phyloP scores from a whole-genome alignment of 2,113 vertebrate genomes.

The Mustela lutreola region DNA sequence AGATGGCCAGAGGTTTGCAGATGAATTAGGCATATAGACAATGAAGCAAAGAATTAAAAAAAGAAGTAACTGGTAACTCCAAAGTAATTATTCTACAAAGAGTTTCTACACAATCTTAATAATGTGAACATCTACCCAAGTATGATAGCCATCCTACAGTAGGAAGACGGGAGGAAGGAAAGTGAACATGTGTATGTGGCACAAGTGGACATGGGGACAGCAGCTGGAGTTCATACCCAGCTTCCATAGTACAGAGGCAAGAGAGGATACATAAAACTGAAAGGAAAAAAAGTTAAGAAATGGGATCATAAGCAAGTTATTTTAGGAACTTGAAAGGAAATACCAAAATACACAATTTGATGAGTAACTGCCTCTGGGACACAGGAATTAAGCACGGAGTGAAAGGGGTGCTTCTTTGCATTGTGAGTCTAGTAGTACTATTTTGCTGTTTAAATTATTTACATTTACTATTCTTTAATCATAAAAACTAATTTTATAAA shows the following conservation, averaged over 20 bases:
- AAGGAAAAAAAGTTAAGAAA: background rate
- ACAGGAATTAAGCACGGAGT: background rate
- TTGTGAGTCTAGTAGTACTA: background rate
- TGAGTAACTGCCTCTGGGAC: background rate
- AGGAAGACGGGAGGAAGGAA: background rate
- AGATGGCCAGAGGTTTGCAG: background rate
- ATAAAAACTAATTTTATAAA: constrained; percentile 42
- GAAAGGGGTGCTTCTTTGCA: background rate
- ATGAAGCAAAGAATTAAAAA: constrained; percentile 11
- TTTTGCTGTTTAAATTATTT: constrained; percentile 44
- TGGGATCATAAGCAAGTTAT: background rate
- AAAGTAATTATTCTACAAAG: constrained; percentile 26
- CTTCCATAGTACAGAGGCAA: background rate
- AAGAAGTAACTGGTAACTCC: background rate
- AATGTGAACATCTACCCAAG: background rate
- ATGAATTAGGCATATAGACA: background rate
- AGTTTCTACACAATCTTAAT: background rate
- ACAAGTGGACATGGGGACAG: background rate
- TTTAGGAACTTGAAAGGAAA: background rate
- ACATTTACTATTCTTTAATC: background rate
- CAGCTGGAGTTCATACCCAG: background rate
- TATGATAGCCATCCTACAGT: background rate
- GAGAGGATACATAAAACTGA: background rate
- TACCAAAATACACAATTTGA: background rate
- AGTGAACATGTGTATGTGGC: background rate